Conservation (phyloP, 2,113 vertebrate genomes). For the Engraulis encrasicolus region DNA sequence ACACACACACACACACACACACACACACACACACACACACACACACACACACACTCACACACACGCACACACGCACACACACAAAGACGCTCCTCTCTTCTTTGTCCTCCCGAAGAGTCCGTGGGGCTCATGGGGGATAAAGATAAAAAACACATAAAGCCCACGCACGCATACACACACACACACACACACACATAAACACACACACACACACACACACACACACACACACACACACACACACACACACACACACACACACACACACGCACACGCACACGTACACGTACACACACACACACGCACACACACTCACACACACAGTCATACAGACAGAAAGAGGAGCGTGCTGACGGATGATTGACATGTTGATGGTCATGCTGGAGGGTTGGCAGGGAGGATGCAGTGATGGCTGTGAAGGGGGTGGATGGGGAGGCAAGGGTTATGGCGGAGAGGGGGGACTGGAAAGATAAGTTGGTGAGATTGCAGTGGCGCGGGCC, state of each 20-base stretch:
- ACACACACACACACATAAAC: too few species aligned
- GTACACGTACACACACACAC: too few species aligned
- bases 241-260: too few species aligned
- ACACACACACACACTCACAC: background rate
- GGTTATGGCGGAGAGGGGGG: background rate
- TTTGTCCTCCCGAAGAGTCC: background rate
- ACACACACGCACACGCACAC: too few species aligned
- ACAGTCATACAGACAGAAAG: too few species aligned
- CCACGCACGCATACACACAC: too few species aligned
- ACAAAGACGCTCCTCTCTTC: background rate
- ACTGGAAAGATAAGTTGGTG: background rate
- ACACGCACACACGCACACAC: background rate
- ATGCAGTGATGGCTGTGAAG: too few species aligned
- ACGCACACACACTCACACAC: too few species aligned
- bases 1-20: background rate
- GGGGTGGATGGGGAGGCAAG: background rate
- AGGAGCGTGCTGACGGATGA: background rate
- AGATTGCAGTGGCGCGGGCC: background rate
- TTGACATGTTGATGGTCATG: background rate
- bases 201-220: too few species aligned
- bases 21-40: background rate
- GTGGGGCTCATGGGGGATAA: background rate
- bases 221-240: too few species aligned
- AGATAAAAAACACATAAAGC: constrained; percentile 8
- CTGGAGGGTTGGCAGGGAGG: too few species aligned